Evolutionary conservation across 1,140 invertebrate genomes (phyloP), one percentile per base, ranked within the genome.

Genomic region (Drosophila dunni): DNA sequence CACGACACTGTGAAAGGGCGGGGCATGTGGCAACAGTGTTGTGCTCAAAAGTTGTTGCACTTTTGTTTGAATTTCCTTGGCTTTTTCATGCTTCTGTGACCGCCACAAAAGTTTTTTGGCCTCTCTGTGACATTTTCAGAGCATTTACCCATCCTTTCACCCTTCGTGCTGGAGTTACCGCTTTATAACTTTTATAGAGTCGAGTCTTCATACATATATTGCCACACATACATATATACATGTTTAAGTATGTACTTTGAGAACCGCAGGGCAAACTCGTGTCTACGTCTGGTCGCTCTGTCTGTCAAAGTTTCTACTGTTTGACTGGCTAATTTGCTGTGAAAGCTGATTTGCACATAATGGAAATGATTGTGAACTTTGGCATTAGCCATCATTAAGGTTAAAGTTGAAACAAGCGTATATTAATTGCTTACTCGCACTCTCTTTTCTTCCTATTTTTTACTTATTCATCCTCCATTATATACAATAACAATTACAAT

Each of bases 321-420:
- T 79, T 89, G 85, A 73, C 81, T 89, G 78, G 81, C 84, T 89
- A 89, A 89, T 89, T 89, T 89, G 70, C 84, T 89, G 84, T 84
- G 71, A 89, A 89, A 89, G 76, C 85, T 89, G 77, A 84, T 89
- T 89, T 80, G 58, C 77, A 80, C 85, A 89, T 84, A 68, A 82
- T 79, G 71, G 70, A 79, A 83, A 74, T 58, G 73, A 34, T 65
- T 57, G 45, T 56, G 36, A 40, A 46, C 15, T 44, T 57, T 40
- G 7, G 29, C 40, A 15, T 42, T 61, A 29, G 63, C 15, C 40
- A 24, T 60, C 38, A 54, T 70, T 69, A 46, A 57, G 68, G 62
- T 64, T 67, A 45, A 60, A 54, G 40, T 45, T 67, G 17, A 64
- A 71, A 62, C 72, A 73, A 45, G 57, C 66, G 24, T 63, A 44